phyloP scores from a whole-genome alignment of 2,113 vertebrate genomes.

The Romanogobio albipinnatus region DNA sequence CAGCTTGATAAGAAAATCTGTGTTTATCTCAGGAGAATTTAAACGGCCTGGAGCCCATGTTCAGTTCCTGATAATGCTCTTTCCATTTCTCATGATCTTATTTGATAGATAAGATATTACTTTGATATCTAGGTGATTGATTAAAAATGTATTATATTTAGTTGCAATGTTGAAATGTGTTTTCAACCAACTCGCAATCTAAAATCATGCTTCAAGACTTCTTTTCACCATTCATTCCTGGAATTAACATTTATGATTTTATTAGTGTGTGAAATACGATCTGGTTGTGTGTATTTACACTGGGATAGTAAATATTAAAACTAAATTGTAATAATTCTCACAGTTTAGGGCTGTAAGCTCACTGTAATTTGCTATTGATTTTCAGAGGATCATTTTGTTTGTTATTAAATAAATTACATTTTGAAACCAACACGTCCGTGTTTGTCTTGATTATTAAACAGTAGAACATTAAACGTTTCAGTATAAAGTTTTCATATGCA shows the following conservation, averaged over 20 bases:
- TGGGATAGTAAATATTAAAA: background rate
- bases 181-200: slow-evolving; percentile 5
- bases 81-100: background rate
- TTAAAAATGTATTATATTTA: background rate
- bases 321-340: slow-evolving; percentile 2
- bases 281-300: slow-evolving; percentile 1
- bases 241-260: background rate
- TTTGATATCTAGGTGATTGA: slow-evolving; percentile 5
- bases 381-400: slow-evolving; percentile 25
- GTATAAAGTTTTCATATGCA: background rate
- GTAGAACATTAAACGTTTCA: background rate
- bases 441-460: slow-evolving; percentile 5
- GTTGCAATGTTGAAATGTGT: background rate
- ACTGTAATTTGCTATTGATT: slow-evolving; percentile 17
- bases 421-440: slow-evolving; percentile 23
- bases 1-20: slow-evolving; percentile 16
- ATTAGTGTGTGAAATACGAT: slow-evolving; percentile 10
- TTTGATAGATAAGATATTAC: slow-evolving; percentile 17
- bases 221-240: background rate
- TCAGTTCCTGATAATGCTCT: background rate
- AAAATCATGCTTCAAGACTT: slow-evolving; percentile 10
- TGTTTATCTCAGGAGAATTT: slow-evolving; percentile 48
- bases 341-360: slow-evolving; percentile 9
- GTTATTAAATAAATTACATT: slow-evolving; percentile 24
- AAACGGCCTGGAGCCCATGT: slow-evolving; percentile 26